phyloP scores from a whole-genome alignment of 1,140 invertebrate species.

The Melitaea cinxia region DNA sequence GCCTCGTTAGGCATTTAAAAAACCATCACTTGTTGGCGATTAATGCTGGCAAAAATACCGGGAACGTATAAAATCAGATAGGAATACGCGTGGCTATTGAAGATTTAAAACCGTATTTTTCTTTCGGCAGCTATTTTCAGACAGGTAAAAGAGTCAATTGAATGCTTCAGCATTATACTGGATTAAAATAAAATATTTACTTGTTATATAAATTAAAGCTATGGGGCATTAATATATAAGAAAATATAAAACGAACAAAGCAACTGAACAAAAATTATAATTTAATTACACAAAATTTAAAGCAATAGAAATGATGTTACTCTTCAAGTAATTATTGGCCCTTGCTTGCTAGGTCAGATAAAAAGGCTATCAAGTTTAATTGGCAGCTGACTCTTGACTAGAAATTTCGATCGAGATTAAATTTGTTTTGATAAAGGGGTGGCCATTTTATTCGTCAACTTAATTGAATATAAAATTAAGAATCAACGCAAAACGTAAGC shows the following conservation, averaged over 20 bases:
- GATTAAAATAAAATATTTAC: too few relatives aligned
- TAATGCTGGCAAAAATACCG: background rate
- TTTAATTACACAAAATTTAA: too few relatives aligned
- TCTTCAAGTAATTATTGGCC: background rate
- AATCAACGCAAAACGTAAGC: too few relatives aligned
- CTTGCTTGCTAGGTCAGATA: slow-evolving; percentile 7
- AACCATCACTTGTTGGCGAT: background rate
- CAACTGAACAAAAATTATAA: too few relatives aligned
- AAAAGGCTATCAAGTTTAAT: slow-evolving; percentile 11
- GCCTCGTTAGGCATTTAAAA: background rate
- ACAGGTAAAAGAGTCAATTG: too few relatives aligned
- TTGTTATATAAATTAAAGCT: too few relatives aligned
- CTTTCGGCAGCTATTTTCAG: too few relatives aligned
- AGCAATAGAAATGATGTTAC: background rate
- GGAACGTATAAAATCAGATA: slow-evolving; percentile 12
- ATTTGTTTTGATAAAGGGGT: background rate
- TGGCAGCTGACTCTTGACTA: slow-evolving; percentile 1
- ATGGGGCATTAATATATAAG: too few relatives aligned
- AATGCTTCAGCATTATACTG: too few relatives aligned
- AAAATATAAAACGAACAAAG: too few relatives aligned
- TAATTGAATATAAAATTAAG: background rate
- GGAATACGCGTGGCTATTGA: slow-evolving; percentile 6
- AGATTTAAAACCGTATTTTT: slow-evolving; percentile 7
- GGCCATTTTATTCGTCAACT: slow-evolving; percentile 1
- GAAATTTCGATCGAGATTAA: slow-evolving; percentile 7